Percentiles rank a stretch among this genome's conserved stretches.
phyloP scores from a whole-genome alignment of 30 jellyfish, hydroid and myxozoan genomes.

The Sanderia malayensis region DNA sequence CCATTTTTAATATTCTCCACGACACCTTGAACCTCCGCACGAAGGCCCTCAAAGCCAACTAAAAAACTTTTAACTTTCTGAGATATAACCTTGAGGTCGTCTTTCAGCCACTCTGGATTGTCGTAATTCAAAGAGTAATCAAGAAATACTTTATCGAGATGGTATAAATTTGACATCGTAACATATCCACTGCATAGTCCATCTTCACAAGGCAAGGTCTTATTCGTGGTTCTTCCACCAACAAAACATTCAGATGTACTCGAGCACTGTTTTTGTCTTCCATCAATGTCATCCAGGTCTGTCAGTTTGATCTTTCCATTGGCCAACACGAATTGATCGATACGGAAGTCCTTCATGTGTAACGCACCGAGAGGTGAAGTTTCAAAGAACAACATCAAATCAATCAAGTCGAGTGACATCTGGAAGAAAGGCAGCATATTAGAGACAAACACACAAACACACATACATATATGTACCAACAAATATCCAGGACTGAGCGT shows the following conservation, averaged over 20 bases:
- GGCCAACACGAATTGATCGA: slow-evolving; percentile 56
- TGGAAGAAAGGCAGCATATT: not conserved
- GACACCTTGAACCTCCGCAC: slow-evolving; percentile 12
- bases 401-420: slow-evolving; percentile 59
- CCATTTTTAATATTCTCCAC: slow-evolving; percentile 37
- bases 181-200: slow-evolving; percentile 20
- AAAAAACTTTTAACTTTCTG: slow-evolving; percentile 4
- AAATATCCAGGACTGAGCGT: too few species aligned
- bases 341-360: slow-evolving; percentile 45
- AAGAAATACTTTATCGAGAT: slow-evolving; percentile 37
- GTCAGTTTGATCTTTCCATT: slow-evolving; percentile 51
- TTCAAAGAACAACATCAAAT: slow-evolving; percentile 42
- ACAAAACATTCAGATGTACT: slow-evolving; percentile 34
- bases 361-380: slow-evolving; percentile 57
- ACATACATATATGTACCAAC: too few species aligned
- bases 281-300: slow-evolving; percentile 70
- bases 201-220: slow-evolving; percentile 48
- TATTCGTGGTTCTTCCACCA: slow-evolving; percentile 31
- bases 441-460: too few species aligned
- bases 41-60: slow-evolving; percentile 3
- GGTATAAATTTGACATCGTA: slow-evolving; percentile 33
- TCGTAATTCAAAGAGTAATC: slow-evolving; percentile 50
- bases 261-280: slow-evolving; percentile 15
- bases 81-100: slow-evolving; percentile 40
- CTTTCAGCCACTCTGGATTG: slow-evolving; percentile 32